These are phyloP conservation scores for Campoletis raptor DNA, from an alignment of 2,888 invertebrate species.

Conservation along the genomic window DNA sequence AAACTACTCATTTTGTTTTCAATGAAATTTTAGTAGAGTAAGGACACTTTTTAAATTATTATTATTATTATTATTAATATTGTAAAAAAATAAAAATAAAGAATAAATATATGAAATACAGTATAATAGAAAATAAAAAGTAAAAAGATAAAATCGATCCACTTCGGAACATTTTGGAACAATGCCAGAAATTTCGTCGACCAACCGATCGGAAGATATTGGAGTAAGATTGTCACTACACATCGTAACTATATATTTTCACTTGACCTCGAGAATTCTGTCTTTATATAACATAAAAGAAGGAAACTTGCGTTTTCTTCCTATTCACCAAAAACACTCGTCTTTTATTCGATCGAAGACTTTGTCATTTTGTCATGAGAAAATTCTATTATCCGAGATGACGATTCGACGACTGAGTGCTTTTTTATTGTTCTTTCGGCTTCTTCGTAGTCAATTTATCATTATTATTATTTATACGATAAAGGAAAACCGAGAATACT, in stretches of 20 bases:
- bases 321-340: not conserved
- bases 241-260: not conserved
- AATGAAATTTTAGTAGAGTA: not conserved
- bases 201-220: conserved; percentile 34
- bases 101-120: not conserved
- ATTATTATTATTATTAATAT: not conserved
- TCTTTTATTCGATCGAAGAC: conserved; percentile 3
- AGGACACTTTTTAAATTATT: not conserved
- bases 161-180: conserved; percentile 31
- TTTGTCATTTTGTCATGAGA: conserved; percentile 4
- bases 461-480: not conserved
- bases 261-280: conserved; percentile 30
- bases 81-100: not conserved
- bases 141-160: not conserved
- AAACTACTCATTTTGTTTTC: not conserved
- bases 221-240: conserved; percentile 2
- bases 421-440: not conserved
- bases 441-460: not conserved
- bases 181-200: conserved; percentile 50
- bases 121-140: not conserved
- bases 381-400: not conserved
- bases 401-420: conserved; percentile 9
- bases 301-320: not conserved
- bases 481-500: not conserved
- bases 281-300: conserved; percentile 1